These are phyloP conservation scores for Alectoris magna DNA, from an alignment of 2,797 vertebrate species.

Conservation along the genomic window DNA sequence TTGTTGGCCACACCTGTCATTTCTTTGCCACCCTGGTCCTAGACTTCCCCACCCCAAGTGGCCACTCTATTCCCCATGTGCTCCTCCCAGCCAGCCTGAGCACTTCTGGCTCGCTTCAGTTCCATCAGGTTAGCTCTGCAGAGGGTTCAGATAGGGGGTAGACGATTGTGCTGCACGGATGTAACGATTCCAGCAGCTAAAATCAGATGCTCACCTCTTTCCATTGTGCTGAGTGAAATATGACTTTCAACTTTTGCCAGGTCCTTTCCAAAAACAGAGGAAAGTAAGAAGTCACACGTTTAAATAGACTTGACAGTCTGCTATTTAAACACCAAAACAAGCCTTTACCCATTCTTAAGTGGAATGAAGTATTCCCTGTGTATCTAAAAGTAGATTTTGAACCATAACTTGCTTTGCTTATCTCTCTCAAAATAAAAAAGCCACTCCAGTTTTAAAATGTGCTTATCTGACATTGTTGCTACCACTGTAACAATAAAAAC, in stretches of 20 bases:
- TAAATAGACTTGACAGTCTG: slow-evolving; percentile 16
- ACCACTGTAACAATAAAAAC: background rate
- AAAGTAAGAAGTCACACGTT: background rate
- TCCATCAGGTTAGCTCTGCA: background rate
- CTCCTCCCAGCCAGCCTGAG: accelerated
- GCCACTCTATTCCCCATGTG: background rate
- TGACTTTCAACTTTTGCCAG: slow-evolving; percentile 39
- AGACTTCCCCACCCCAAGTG: accelerated
- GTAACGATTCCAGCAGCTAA: slow-evolving; percentile 21
- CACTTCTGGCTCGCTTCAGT: background rate
- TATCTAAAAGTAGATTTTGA: slow-evolving; percentile 36
- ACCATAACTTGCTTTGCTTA: slow-evolving; percentile 12
- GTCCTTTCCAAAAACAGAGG: background rate
- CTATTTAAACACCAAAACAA: slow-evolving; percentile 42
- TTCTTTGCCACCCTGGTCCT: background rate
- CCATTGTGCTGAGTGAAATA: background rate
- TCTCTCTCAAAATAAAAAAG: slow-evolving; percentile 4
- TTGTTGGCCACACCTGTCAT: background rate
- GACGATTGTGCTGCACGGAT: accelerated
- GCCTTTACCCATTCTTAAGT: slow-evolving; percentile 3
- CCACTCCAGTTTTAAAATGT: slow-evolving; percentile 3
- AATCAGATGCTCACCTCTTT: background rate
- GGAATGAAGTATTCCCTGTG: slow-evolving; percentile 20
- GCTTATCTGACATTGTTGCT: background rate
- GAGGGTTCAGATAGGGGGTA: background rate